These are phyloP conservation scores for Acrobasis suavella DNA, from an alignment of 2,888 invertebrate species.

Conservation along the genomic window DNA sequence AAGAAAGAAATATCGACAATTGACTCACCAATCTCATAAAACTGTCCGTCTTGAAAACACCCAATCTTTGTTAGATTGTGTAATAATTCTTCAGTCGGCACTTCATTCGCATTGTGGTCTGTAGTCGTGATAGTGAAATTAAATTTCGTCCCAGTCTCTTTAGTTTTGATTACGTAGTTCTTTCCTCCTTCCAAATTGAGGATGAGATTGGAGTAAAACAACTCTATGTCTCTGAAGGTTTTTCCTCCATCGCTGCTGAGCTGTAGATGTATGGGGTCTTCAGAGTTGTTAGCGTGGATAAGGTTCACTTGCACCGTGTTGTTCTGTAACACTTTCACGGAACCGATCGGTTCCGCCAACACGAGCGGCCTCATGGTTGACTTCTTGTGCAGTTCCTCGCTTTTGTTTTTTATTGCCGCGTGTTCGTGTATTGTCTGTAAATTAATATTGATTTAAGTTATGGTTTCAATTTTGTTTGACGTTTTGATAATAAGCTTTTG, in stretches of 20 bases:
- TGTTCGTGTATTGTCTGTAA: conserved; percentile 5
- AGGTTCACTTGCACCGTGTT: conserved; percentile 75
- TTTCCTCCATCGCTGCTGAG: conserved; percentile 69
- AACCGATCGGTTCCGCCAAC: conserved; percentile 68
- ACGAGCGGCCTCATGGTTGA: conserved; percentile 52
- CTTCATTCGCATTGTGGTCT: conserved; percentile 45
- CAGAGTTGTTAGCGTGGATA: conserved; percentile 61
- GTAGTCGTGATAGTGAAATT: conserved; percentile 70
- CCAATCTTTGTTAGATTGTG: conserved; percentile 52
- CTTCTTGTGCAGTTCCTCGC: neutral
- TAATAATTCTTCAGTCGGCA: conserved; percentile 43
- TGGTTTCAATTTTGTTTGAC: neutral
- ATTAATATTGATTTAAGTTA: neutral
- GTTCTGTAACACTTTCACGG: conserved; percentile 72
- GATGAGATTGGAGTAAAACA: conserved; percentile 68
- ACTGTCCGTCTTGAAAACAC: conserved; percentile 62
- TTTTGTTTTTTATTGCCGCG: neutral
- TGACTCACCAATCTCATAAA: conserved; percentile 69
- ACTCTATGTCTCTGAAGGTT: conserved; percentile 62
- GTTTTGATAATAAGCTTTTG: too few species aligned
- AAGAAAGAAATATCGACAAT: neutral
- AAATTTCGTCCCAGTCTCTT: conserved; percentile 74
- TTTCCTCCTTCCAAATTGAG: conserved; percentile 68
- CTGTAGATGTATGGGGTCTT: conserved; percentile 67
- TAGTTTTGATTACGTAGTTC: conserved; percentile 73